Evolutionary conservation across 2,113 vertebrate genomes (phyloP).

Genomic region (Ptyas mucosa): DNA sequence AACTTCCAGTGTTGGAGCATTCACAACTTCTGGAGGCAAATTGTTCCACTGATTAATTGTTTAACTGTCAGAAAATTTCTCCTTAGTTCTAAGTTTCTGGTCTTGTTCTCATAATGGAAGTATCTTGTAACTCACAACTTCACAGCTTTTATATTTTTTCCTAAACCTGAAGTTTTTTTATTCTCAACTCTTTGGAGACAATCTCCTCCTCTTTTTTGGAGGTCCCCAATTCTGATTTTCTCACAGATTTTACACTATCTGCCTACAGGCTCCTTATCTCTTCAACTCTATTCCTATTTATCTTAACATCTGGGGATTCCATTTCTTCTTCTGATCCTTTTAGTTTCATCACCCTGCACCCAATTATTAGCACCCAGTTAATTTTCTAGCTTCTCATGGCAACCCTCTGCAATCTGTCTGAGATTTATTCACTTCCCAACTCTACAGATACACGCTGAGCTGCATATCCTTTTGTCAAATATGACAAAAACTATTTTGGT

Average conservation of each 20-base stretch:
- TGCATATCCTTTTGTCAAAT: background rate
- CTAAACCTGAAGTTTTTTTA: background rate
- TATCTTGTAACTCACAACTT: background rate
- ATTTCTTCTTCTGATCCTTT: background rate
- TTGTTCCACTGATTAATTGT: no score
- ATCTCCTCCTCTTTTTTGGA: background rate
- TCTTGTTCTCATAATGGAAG: background rate
- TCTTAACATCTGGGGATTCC: background rate
- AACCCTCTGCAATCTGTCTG: background rate
- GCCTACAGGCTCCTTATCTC: background rate
- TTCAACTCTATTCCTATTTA: background rate
- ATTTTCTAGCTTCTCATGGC: background rate
- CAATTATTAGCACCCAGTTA: background rate
- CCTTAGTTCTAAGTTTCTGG: background rate
- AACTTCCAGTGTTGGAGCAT: no score
- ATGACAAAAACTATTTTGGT: background rate
- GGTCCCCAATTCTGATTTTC: background rate
- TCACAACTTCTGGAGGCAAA: no score
- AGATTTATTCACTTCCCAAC: background rate
- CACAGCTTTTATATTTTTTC: background rate
- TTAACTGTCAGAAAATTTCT: no score
- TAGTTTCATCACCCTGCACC: background rate
- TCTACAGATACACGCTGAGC: background rate
- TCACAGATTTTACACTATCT: background rate
- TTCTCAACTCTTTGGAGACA: background rate